Base-by-base conservation (phyloP, 23 tunicate species). In the Clavelina lepadiformis region DNA sequence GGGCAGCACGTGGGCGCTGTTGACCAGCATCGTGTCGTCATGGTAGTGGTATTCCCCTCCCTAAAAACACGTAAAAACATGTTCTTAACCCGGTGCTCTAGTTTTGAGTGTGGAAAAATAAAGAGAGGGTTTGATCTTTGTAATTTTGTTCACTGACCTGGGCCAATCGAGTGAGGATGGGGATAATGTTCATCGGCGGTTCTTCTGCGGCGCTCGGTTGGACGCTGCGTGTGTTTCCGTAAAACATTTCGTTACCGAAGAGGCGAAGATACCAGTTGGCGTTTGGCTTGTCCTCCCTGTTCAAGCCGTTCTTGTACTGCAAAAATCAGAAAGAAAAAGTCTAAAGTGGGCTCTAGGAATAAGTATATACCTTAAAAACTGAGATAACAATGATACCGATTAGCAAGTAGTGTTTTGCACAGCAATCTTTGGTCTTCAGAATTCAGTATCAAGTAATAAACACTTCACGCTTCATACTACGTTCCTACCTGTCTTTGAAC, bases 171-270 rank as follows among this genome's bases (percentile, higher is more conserved):
- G 65, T 31, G 29, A 78, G 29, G 31, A 78, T 31, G 2, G 84
- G 72, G 3, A 22, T 23, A 1, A 78, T 5, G 34, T 68, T 35
- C 52, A 78, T 33, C 2, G 73, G 33, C 32, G 29, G 45, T 31
- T 46, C 34, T 28, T 58, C 64, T 25, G 73, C 75, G 0, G 51
- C 7, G 1, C 29, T 50, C 4, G 60, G 24, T 58, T 32, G 25
- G 50, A 67, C 34, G 55, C 37, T 53, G 26, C 51, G 51, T 31
- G 72, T 68, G 82, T 88, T 88, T 49, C 74, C 68, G 56, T 88
- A 88, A 20, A 34, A 37, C 77, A 88, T 67, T 80, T 88, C 96
- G 50, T 88, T 88, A 64, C 96, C 96, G 47, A 88, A 80, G 20
- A 80, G 73, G 38, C 96, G 71, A 58, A 88, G 25, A 54, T 65